phyloP scores from a whole-genome alignment of 2,113 vertebrate species.

The Crocuta crocuta region DNA sequence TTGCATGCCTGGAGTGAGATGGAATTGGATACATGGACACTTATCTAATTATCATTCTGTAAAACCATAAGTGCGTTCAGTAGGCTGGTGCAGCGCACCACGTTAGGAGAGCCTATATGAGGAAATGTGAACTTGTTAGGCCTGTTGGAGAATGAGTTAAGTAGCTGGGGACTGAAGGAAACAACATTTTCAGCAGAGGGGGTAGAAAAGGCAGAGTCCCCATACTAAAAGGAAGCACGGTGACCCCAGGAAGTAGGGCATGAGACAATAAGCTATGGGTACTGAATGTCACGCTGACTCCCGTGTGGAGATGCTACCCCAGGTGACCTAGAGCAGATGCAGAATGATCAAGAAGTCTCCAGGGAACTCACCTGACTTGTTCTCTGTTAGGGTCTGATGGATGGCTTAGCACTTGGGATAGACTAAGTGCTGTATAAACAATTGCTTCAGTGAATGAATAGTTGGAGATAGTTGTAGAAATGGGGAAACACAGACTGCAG shows the following conservation, averaged over 20 bases:
- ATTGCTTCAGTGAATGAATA: background rate
- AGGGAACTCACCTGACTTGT: background rate
- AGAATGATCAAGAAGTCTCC: rapidly evolving
- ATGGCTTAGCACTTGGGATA: background rate
- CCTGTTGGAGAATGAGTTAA: background rate
- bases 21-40: rapidly evolving
- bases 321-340: background rate
- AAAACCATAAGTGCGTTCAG: rapidly evolving
- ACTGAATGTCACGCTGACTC: background rate
- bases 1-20: rapidly evolving
- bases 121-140: too few species aligned
- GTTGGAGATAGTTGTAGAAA: background rate
- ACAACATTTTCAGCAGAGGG: background rate
- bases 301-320: background rate
- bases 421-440: background rate
- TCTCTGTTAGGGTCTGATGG: background rate
- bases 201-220: background rate
- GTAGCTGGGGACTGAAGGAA: background rate
- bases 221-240: background rate
- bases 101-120: rapidly evolving
- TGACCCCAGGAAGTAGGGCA: background rate
- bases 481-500: background rate
- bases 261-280: rapidly evolving
- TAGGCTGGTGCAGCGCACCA: rapidly evolving
- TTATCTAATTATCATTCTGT: background rate